Percentiles rank a stretch among this genome's conserved stretches.
phyloP scores from a whole-genome alignment of 2,113 vertebrate genomes.

The Gambusia affinis region DNA sequence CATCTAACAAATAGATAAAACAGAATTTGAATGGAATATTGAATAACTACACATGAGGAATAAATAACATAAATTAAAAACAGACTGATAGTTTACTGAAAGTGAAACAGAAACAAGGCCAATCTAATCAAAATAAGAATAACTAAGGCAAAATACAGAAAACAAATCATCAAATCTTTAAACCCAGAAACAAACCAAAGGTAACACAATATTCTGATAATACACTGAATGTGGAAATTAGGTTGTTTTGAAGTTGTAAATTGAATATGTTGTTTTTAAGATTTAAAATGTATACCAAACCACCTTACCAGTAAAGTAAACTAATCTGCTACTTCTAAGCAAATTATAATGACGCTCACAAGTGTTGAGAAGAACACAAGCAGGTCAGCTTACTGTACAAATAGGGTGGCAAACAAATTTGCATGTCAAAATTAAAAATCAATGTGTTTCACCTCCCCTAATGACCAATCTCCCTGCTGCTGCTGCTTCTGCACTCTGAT shows the following conservation, averaged over 20 bases:
- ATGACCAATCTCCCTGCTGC: slow-evolving; percentile 80
- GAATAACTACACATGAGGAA: too few relatives aligned
- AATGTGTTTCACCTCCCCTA: slow-evolving; percentile 80
- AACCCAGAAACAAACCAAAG: too few relatives aligned
- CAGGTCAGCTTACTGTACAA: slow-evolving; percentile 76
- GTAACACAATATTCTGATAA: too few relatives aligned
- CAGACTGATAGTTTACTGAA: too few relatives aligned
- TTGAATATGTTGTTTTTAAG: neutral
- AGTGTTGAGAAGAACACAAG: slow-evolving; percentile 66
- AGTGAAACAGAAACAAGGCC: too few relatives aligned
- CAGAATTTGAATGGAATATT: too few relatives aligned
- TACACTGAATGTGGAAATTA: neutral
- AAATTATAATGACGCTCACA: slow-evolving; percentile 59
- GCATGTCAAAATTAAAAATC: slow-evolving; percentile 84
- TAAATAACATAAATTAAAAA: too few relatives aligned
- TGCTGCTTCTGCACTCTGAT: slow-evolving; percentile 76
- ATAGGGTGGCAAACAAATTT: slow-evolving; percentile 77
- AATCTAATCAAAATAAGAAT: too few relatives aligned
- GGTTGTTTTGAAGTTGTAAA: neutral
- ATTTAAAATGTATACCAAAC: slow-evolving; percentile 3
- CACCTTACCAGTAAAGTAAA: slow-evolving; percentile 67
- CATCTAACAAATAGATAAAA: too few relatives aligned
- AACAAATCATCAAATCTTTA: too few relatives aligned
- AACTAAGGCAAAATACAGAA: too few relatives aligned
- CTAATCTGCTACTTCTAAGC: slow-evolving; percentile 68